phyloP scores from a whole-genome alignment of 2,797 vertebrate species.

The Margarornis squamiger region DNA sequence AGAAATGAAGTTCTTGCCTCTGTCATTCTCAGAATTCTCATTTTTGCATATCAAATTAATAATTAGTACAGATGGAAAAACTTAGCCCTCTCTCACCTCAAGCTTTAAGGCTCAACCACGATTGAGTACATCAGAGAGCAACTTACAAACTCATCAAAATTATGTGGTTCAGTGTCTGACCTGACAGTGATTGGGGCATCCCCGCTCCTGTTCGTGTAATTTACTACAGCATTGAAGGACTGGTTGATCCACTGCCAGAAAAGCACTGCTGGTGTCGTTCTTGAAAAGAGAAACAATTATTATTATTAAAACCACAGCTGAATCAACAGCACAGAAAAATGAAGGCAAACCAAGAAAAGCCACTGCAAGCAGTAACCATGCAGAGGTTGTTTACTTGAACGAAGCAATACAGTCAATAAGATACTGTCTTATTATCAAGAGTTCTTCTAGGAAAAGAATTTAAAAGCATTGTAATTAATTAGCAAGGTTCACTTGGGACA shows the following conservation, averaged over 20 bases:
- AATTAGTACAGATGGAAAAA: background rate
- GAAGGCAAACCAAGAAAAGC: background rate
- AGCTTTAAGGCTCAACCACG: background rate
- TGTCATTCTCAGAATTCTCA: background rate
- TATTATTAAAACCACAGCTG: background rate
- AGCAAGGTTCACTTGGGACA: background rate
- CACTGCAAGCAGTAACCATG: background rate
- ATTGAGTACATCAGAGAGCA: background rate
- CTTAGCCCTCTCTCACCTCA: background rate
- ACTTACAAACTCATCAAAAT: background rate
- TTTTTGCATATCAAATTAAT: background rate
- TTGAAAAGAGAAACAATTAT: slow-evolving; percentile 62
- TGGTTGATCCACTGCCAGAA: slow-evolving; percentile 99
- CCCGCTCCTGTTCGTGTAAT: slow-evolving; percentile 96
- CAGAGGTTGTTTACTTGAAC: background rate
- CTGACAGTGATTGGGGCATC: slow-evolving; percentile 92
- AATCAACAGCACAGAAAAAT: background rate
- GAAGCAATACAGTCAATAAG: background rate
- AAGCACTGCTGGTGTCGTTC: slow-evolving; percentile 93
- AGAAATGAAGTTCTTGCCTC: background rate
- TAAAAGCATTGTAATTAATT: background rate
- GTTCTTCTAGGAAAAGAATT: background rate
- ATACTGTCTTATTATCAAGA: background rate
- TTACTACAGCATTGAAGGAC: slow-evolving; percentile 98
- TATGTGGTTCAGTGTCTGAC: slow-evolving; percentile 70